Base-by-base conservation (phyloP, 2,797 vertebrate species). In the Diplodus puntazzo region DNA sequence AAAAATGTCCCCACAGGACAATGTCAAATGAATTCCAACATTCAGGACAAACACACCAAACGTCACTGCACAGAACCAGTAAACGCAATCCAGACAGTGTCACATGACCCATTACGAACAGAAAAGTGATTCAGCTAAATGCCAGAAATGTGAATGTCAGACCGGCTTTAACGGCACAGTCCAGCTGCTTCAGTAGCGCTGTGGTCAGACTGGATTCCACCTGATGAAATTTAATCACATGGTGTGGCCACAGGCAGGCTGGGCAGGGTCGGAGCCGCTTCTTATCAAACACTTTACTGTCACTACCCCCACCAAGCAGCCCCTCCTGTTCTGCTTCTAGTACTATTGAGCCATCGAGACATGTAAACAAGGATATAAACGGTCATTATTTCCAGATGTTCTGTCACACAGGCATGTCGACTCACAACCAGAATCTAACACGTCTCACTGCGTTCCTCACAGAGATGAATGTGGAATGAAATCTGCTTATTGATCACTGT, bases 51-150 rank as follows among this genome's bases (percentile, higher is more conserved):
- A 79, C 16, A 21, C 8, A 74, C 59, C 49, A 45, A 68, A 58
- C 43, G 43, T 25, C 23, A 54, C 5, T 52, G 8, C 39, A 23
- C 45, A 6, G 42, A 61, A 8, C 17, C 18, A 30, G 54, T 16
- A 25, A 45, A 23, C 34, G 14, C 20, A 10, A 17, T 1, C 34
- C 49, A 48, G 30, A 59, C 50, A 1, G 21, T 2, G 25, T 77
- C 61, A 67, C 55, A 23, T 77, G 66, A 80, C 18, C 21, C 2
- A 27, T 25, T 54, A 60, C 67, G 61, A 52, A 69, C 18, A 6
- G 7, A 62, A 50, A 5, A 25, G 59, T 57, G 75, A 73, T 43
- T 79, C 64, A 53, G 42, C n/a, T 20, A 27, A 69, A 80, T 53
- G 34, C 14, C 70, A 49, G 17, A 71, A n/a, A 54, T 67, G 53